Conservation (phyloP, 37 sponge, comb jelly and placozoan species). For the Petrosia ficiformis region DNA sequence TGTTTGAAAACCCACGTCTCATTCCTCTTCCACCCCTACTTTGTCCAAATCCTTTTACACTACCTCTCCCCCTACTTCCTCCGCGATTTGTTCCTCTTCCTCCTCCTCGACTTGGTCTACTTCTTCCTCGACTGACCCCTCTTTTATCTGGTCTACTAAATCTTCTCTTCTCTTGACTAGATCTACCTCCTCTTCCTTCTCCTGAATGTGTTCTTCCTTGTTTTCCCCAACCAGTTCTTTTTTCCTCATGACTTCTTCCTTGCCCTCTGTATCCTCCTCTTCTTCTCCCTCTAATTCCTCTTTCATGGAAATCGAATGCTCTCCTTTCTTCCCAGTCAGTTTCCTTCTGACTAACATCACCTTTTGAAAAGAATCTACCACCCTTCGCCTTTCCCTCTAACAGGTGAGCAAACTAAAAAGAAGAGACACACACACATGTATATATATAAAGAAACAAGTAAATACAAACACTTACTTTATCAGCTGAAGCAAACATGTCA, state of each 20-base stretch:
- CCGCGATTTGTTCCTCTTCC: neutral
- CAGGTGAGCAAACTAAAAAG: conserved; percentile 44
- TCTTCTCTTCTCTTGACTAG: no score
- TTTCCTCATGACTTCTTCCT: neutral
- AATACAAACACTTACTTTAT: conserved; percentile 45
- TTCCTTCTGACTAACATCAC: no score
- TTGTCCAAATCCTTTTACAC: neutral
- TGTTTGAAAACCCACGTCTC: neutral
- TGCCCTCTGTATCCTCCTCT: neutral
- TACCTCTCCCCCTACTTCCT: conserved; percentile 3
- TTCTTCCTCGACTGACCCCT: conserved; percentile 5
- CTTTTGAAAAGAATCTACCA: no score
- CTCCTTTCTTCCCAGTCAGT: neutral
- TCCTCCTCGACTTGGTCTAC: neutral
- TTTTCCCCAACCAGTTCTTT: neutral
- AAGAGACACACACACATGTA: no score
- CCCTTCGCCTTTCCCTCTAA: conserved; percentile 30
- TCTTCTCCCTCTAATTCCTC: neutral
- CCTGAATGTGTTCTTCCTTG: neutral
- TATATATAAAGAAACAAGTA: neutral
- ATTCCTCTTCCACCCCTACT: conserved; percentile 2
- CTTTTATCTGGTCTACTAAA: neutral
- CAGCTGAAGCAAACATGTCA: conserved; percentile 75
- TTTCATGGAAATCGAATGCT: neutral
- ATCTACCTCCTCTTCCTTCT: conserved; percentile 8